A percentile compares a stretch with the other conserved stretches of the same genome.
Conservation (phyloP, 2,113 vertebrate species). For the Ammospiza caudacuta region DNA sequence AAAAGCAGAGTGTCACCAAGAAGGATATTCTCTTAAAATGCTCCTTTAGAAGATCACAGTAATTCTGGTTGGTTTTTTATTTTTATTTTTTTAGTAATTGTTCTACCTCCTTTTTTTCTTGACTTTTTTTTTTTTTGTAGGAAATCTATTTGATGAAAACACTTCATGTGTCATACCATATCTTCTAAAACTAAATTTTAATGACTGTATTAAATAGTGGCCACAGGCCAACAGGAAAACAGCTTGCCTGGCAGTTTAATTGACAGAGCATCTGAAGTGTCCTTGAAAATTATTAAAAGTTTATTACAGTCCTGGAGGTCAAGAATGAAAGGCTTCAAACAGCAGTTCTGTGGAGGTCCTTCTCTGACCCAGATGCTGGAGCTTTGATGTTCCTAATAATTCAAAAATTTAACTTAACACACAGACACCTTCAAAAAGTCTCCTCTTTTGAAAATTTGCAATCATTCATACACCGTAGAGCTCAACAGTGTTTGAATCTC, state of each 20-base stretch:
- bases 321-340: constrained; percentile 63
- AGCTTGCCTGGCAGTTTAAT: constrained; percentile 54
- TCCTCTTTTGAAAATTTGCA: constrained; percentile 6
- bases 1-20: background rate
- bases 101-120: background rate
- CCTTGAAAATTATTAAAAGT: constrained; percentile 69
- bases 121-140: background rate
- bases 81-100: background rate
- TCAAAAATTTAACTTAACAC: constrained; percentile 42
- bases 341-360: constrained; percentile 39
- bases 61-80: background rate
- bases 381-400: constrained; percentile 60
- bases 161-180: background rate
- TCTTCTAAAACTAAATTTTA: constrained; percentile 49
- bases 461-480: background rate
- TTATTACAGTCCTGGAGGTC: constrained; percentile 63
- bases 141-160: background rate
- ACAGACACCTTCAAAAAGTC: constrained; percentile 49
- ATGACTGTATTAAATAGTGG: constrained; percentile 48
- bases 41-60: background rate
- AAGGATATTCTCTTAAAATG: background rate
- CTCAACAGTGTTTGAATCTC: background rate
- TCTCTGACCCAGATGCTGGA: constrained; percentile 42
- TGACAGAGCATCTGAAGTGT: constrained; percentile 53
- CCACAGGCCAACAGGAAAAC: constrained; percentile 50